Evolutionary conservation across 1,140 invertebrate genomes (phyloP).

Genomic region (Eufriesea mexicana): DNA sequence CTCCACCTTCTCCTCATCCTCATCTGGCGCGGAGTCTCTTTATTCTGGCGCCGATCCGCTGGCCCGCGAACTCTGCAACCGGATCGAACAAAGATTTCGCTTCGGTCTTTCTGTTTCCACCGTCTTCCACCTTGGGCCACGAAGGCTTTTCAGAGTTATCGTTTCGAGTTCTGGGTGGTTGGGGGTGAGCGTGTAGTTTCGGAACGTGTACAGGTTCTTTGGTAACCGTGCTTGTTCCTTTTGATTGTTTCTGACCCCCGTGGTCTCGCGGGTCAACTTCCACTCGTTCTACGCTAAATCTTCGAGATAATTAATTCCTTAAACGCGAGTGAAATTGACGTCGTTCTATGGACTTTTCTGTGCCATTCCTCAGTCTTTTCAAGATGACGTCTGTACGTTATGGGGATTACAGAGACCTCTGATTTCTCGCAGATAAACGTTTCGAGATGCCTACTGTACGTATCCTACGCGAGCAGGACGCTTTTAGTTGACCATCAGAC

Average conservation of each 20-base stretch:
- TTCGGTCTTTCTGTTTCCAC: background rate
- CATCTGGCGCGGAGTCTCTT: slow-evolving; percentile 3
- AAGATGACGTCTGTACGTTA: too few species aligned
- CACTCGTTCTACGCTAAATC: too few species aligned
- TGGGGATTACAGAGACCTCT: too few species aligned
- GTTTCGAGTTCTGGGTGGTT: background rate
- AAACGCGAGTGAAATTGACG: too few species aligned
- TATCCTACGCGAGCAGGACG: too few species aligned
- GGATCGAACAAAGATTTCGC: slow-evolving; percentile 38
- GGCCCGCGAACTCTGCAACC: slow-evolving; percentile 36
- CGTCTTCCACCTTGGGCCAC: background rate
- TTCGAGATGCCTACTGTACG: too few species aligned
- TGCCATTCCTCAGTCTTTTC: too few species aligned
- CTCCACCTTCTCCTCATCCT: slow-evolving; percentile 27
- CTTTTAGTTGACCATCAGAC: too few species aligned
- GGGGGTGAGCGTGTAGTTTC: background rate
- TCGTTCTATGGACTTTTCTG: too few species aligned
- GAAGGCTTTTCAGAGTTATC: background rate
- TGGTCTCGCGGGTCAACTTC: too few species aligned
- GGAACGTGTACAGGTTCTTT: background rate
- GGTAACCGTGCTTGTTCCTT: background rate
- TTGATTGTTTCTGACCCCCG: background rate
- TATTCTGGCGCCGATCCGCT: slow-evolving; percentile 45
- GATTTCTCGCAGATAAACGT: too few species aligned
- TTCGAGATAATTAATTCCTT: too few species aligned